Percentiles rank a stretch among this genome's conserved stretches.
Conservation (phyloP, 2,888 invertebrate species). For the Prosapia bicincta region DNA sequence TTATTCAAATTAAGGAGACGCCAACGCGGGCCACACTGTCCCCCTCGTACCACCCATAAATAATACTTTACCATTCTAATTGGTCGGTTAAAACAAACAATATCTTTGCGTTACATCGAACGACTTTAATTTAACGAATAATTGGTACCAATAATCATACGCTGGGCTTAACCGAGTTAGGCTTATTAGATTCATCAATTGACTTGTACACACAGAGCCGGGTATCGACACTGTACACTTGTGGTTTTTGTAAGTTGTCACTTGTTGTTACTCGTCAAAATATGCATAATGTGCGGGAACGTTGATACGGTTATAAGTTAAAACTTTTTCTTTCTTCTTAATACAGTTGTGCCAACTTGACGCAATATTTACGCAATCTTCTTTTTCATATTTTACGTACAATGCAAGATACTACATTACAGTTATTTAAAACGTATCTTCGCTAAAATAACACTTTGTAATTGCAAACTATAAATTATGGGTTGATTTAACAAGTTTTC, state of each 20-base stretch:
- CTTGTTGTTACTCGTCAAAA: too few species aligned
- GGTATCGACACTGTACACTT: neutral
- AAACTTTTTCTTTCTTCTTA: too few species aligned
- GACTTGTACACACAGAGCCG: neutral
- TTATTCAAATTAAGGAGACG: neutral
- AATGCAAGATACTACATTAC: too few species aligned
- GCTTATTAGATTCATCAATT: neutral
- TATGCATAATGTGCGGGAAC: too few species aligned
- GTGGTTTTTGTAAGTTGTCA: neutral
- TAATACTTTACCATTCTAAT: neutral
- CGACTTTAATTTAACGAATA: neutral
- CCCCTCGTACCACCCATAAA: neutral
- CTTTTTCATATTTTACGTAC: too few species aligned
- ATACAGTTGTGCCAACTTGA: too few species aligned
- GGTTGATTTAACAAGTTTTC: too few species aligned
- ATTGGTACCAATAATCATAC: neutral
- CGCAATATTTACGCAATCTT: too few species aligned
- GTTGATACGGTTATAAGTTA: too few species aligned
- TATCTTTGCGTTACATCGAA: neutral
- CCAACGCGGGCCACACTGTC: neutral
- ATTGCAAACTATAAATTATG: too few species aligned
- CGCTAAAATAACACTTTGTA: too few species aligned
- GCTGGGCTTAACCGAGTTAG: neutral
- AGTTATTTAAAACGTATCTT: too few species aligned
- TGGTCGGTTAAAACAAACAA: neutral